These are phyloP conservation scores for Leptocoma aspasia DNA, from an alignment of 2,113 vertebrate genomes.

Conservation along the genomic window DNA sequence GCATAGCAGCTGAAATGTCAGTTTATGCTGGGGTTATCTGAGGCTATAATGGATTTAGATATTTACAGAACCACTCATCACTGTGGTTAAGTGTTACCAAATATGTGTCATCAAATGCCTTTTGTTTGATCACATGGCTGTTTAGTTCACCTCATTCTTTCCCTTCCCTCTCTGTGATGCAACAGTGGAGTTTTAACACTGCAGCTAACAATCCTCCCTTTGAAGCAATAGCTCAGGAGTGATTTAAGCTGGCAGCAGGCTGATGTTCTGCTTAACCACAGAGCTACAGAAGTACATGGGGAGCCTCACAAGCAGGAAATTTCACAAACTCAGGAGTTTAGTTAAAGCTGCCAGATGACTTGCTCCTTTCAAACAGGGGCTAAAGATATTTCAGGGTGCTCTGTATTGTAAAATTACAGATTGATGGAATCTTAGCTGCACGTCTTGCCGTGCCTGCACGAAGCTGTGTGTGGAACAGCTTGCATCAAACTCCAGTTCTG, in stretches of 20 bases:
- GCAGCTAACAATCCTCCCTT: not conserved
- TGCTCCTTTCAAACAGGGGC: not conserved
- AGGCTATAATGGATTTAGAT: not conserved
- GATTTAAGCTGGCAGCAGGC: not conserved
- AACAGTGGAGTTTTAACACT: not conserved
- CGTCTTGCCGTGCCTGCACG: not conserved
- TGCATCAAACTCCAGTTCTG: not conserved
- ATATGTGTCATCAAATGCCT: not conserved
- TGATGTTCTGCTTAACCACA: not conserved
- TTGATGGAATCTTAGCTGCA: not conserved
- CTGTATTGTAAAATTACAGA: not conserved
- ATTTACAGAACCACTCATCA: not conserved
- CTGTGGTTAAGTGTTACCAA: not conserved
- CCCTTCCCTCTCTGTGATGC: not conserved
- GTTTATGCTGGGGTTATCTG: not conserved
- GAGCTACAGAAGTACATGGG: not conserved
- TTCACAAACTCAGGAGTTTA: not conserved
- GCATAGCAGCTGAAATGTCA: not conserved
- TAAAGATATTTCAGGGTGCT: not conserved
- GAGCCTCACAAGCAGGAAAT: not conserved
- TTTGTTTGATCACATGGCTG: not conserved
- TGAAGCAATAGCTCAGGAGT: not conserved
- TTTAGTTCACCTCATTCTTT: not conserved
- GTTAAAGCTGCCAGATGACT: not conserved
- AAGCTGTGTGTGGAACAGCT: not conserved